Evolutionary conservation across 2,113 vertebrate genomes (phyloP).

Genomic region (Odobenus rosmarus): DNA sequence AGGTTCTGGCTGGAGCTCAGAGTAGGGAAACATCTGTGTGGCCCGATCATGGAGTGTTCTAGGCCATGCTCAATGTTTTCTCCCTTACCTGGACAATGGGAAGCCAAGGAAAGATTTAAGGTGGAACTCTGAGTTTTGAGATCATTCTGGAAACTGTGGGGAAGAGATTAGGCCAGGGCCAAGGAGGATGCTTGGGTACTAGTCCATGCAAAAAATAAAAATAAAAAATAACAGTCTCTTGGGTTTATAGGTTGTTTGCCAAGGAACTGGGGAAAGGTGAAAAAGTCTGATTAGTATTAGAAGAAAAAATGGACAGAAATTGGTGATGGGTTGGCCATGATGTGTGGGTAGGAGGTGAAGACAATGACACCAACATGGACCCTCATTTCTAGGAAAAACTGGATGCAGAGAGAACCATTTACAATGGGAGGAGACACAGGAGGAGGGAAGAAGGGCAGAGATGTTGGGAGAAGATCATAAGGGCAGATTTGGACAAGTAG

Average conservation of each 20-base stretch:
- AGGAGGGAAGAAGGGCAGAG: neutral
- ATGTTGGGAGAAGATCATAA: neutral
- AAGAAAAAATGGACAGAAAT: neutral
- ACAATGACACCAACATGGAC: neutral
- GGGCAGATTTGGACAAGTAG: no score
- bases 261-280: neutral
- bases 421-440: neutral
- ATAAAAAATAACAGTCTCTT: neutral
- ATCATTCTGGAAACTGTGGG: neutral
- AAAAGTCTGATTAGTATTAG: neutral
- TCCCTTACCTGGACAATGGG: neutral
- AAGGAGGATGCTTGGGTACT: neutral
- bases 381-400: neutral
- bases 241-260: neutral
- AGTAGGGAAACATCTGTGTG: neutral
- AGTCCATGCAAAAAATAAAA: neutral
- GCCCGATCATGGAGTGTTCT: neutral
- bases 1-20: neutral
- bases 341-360: neutral
- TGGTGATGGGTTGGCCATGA: neutral
- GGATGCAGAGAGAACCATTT: neutral
- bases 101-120: neutral
- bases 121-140: neutral
- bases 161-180: neutral
- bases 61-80: neutral